These are phyloP conservation scores for Neoarius graeffei DNA, from an alignment of 2,113 vertebrate genomes.

Conservation along the genomic window DNA sequence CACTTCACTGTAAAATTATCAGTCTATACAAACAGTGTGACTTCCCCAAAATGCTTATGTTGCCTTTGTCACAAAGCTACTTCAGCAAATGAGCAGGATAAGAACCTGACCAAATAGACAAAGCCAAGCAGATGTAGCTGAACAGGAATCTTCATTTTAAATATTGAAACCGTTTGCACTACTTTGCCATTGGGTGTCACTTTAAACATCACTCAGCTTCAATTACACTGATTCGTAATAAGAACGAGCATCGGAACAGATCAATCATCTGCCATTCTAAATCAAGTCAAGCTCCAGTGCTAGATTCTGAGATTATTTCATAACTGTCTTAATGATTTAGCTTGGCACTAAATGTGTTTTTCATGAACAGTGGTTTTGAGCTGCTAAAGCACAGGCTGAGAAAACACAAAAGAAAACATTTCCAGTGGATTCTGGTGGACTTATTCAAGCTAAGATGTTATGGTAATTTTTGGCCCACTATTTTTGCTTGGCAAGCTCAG, in stretches of 20 bases:
- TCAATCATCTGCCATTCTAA: constrained; percentile 25
- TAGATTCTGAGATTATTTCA: constrained; percentile 23
- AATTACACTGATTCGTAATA: constrained; percentile 10
- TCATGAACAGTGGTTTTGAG: constrained; percentile 3
- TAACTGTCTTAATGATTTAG: constrained; percentile 34
- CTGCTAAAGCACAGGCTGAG: constrained; percentile 11
- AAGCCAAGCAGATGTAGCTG: not conserved
- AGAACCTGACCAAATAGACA: not conserved
- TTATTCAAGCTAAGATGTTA: not conserved
- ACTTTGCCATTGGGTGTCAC: not conserved
- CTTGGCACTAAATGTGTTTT: constrained; percentile 20
- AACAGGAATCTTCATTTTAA: not conserved
- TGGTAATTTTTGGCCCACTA: not conserved
- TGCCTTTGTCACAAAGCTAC: not conserved
- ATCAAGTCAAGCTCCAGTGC: not conserved
- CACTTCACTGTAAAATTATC: constrained; percentile 38
- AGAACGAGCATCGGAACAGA: constrained; percentile 13
- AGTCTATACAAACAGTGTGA: constrained; percentile 13
- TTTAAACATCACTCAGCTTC: constrained; percentile 9
- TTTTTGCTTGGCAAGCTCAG: not conserved
- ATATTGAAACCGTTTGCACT: constrained; percentile 8
- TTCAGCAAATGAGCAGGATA: constrained; percentile 2
- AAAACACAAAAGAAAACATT: not conserved
- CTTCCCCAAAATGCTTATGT: not conserved
- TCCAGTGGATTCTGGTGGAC: not conserved